phyloP scores from a whole-genome alignment of 2,797 vertebrate genomes.

The Ctenopoma kingsleyae region DNA sequence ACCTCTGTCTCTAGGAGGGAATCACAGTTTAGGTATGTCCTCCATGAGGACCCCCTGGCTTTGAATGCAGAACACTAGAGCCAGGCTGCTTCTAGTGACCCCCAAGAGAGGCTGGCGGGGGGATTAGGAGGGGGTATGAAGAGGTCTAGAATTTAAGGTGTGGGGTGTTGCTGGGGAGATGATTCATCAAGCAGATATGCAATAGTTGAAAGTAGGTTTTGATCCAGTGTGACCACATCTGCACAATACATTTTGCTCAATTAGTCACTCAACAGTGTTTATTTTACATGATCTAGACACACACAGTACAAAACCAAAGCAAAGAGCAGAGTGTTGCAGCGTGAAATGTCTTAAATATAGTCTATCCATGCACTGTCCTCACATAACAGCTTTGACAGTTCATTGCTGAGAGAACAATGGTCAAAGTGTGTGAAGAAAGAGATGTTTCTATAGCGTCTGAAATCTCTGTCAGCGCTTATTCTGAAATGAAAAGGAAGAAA shows the following conservation, averaged over 20 bases:
- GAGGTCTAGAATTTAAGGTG: slow-evolving; percentile 19
- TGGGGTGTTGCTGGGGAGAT: slow-evolving; percentile 6
- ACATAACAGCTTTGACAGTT: slow-evolving; percentile 44
- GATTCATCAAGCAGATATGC: slow-evolving; percentile 50
- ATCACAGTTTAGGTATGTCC: slow-evolving; percentile 52
- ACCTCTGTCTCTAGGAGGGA: slow-evolving; percentile 44
- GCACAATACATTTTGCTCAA: slow-evolving; percentile 18
- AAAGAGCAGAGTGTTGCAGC: slow-evolving; percentile 5
- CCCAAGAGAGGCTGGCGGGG: slow-evolving; percentile 46
- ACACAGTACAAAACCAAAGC: neutral
- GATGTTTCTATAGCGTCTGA: slow-evolving; percentile 39
- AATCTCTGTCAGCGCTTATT: slow-evolving; percentile 63
- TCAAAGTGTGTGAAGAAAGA: slow-evolving; percentile 44
- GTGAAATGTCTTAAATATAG: slow-evolving; percentile 22
- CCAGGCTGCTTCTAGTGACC: slow-evolving; percentile 49
- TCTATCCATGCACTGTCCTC: slow-evolving; percentile 37
- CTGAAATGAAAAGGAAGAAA: slow-evolving; percentile 60
- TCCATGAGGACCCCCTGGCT: slow-evolving; percentile 45
- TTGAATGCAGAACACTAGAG: slow-evolving; percentile 54
- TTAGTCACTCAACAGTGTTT: slow-evolving; percentile 41
- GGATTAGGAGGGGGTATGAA: neutral
- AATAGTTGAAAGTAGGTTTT: slow-evolving; percentile 20
- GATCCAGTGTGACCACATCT: slow-evolving; percentile 42
- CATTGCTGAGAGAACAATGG: slow-evolving; percentile 54
- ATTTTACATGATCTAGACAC: slow-evolving; percentile 9